Evolutionary conservation across 2,888 invertebrate genomes (phyloP), one percentile per base, ranked within the genome.

Genomic region (Kuschelorhynchus macadamiae): DNA sequence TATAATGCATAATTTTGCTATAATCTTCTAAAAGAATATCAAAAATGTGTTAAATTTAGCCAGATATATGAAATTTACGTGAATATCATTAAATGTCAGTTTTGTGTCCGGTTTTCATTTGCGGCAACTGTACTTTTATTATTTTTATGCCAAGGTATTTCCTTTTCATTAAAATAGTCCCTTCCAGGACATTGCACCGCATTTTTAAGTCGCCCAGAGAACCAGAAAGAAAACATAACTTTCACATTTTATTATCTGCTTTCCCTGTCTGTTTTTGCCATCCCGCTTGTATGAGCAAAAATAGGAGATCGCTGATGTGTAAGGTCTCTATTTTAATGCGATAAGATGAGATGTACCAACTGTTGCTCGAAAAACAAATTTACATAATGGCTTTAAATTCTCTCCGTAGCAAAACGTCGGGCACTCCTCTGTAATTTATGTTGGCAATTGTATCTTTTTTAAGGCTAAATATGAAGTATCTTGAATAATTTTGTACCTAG

Each of bases 361-460:
- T 65, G 65, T 65, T 65, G 65, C 65, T 36, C 65, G 39, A 47
- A 46, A 57, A 52, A 59, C 52, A 65, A 59, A 65, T 65, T 65
- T 65, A n/a, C 59, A 65, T 65, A 65, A 65, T 59, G 65, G 36
- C 50, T 59, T 65, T n/a, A 60, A 60, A 60, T 60, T 49, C 49
- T 33, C 59, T 21, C 39, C 21, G 21, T 21, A 39, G 36, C 39
- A 11, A 14, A 30, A 42, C n/a, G 30, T 30, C 16, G 17, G 16
- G 39, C 21, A 32, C 16, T 63, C n/a, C 20, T n/a, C 12, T 12
- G 49, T 9, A 56, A 49, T 56, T 64, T 64, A 56, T 56, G 39
- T n/a, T 18, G 25, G 52, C 30, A 52, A 52, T 52, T 30, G 41
- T 39, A 56, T 42, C 20, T 56, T 56, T 41, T 41, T 44, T 20